phyloP scores from a whole-genome alignment of 2,888 invertebrate genomes.

The Ferrisia virgata region DNA sequence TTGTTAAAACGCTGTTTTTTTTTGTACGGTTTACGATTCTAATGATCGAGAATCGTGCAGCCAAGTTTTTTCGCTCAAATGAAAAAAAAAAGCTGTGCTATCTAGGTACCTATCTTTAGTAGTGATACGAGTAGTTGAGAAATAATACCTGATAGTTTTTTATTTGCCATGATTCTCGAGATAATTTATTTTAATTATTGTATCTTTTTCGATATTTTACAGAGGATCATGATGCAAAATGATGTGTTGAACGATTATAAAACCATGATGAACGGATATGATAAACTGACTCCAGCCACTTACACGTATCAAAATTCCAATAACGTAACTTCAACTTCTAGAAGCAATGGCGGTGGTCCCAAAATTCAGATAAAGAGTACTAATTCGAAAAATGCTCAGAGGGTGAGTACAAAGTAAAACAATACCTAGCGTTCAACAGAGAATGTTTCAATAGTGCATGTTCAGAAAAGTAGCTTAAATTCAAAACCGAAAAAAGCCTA shows the following conservation, averaged over 20 bases:
- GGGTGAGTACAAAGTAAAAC: not conserved
- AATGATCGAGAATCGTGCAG: not conserved
- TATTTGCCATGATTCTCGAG: not conserved
- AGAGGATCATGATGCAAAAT: constrained; percentile 41
- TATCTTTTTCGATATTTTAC: too few species aligned
- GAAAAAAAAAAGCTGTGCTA: not conserved
- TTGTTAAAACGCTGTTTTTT: too few species aligned
- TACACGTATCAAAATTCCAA: constrained; percentile 28
- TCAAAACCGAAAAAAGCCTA: too few species aligned
- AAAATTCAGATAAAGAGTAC: not conserved
- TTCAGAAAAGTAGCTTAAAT: too few species aligned
- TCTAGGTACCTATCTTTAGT: too few species aligned
- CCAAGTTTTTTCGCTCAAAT: not conserved
- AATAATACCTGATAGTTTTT: too few species aligned
- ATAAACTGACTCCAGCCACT: not conserved
- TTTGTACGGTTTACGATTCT: too few species aligned
- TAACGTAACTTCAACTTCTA: not conserved
- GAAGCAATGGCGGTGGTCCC: not conserved
- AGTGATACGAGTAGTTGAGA: not conserved
- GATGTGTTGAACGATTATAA: constrained; percentile 1
- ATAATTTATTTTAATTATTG: too few species aligned
- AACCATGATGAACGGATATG: constrained; percentile 21
- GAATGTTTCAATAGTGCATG: too few species aligned
- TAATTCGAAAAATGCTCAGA: not conserved
- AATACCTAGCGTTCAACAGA: too few species aligned